Evolutionary conservation across 2,888 invertebrate species (phyloP), one percentile per base, ranked within the genome.

Genomic region (Cheilosia scutellata): DNA sequence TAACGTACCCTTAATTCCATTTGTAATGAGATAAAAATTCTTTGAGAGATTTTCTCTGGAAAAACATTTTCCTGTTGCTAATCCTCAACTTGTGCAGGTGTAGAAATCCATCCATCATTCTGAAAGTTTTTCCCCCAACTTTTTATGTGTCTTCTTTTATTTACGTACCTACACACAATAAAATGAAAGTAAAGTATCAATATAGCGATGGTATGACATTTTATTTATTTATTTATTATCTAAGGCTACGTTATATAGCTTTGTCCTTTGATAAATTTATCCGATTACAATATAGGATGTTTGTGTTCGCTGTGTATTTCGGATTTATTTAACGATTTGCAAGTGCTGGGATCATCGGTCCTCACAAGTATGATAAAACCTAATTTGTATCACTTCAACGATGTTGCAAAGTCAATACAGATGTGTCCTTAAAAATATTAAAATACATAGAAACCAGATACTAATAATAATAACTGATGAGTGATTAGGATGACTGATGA

Each of bases 71-170:
- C 77, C 82, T 77, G 82, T 72, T 77, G 82, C 77, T 77, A 82
- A 82, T 76, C 82, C 65, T 65, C 31, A 77, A 72, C 60, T 55
- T 53, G 78, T 66, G 72, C 82, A 82, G 82, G 82, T 82, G 82
- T 66, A 78, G 78, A 71, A 78, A 78, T 82, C 82, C 82, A 82
- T 82, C 82, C 66, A 78, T 82, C 82, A 82, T 72, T 29, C 62
- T 25, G 55, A 78, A 68, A 82, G 72, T 62, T 82, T 71, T 62
- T 66, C 49, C 65, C 72, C 66, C 47, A 31, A 49, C 25, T 68
- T 68, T 37, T 16, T 47, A 6, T 40, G 37, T 51, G 29, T 40
- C 25, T 42, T 33, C 31, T n/a, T 65, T 40, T 53, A 27, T 40
- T 53, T 55, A 37, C 44, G 27, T n/a, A 20, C 0, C 6, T 33